Base-by-base conservation (phyloP, 2,888 invertebrate genomes). In the Microchrysa polita region DNA sequence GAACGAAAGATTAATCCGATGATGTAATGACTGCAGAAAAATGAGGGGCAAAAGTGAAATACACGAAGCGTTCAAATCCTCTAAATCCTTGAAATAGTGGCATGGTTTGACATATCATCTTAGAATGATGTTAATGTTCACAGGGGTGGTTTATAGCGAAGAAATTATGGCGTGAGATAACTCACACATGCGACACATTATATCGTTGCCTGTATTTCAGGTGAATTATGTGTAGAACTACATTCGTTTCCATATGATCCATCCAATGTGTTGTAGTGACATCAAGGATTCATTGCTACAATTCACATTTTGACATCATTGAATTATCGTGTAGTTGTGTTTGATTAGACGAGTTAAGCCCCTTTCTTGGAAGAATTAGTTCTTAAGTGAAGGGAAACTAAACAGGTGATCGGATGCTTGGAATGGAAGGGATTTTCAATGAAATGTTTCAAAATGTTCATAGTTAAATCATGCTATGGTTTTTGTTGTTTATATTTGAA, bases 91-190 rank as follows among this genome's bases (percentile, higher is more conserved):
- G 48, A 59, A 42, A n/a, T 59, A 9, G 59, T 23, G n/a, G 59
- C 23, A 23, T 4, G 63, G 63, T 42, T 16, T 16, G 60, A 10
- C 16, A 44, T 65, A 23, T 40, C 18, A 18, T 40, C 9, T 16
- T 2, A n/a, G n/a, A n/a, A n/a, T n/a, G n/a, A n/a, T n/a, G n/a
- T n/a, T n/a, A n/a, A 52, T 12, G 27, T 5, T 7, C 42, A n/a
- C n/a, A 14, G 14, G 14, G 27, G 22, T 20, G 22, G 52, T 22
- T 67, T 34, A 18, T 63, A 14, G 34, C 16, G 34, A 27, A 5
- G 2, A 42, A 74, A 74, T 77, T 74, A 77, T 77, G 77, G 75
- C 77, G 77, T 77, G 77, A 77, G 77, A 77, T 74, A 75, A 72
- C 75, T 27, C 74, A 52, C 77, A 77, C 76, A 74, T 77, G 77